Evolutionary conservation across 2,797 vertebrate species (phyloP), one percentile per base, ranked within the genome.

Genomic region (Rhynchonycteris naso): DNA sequence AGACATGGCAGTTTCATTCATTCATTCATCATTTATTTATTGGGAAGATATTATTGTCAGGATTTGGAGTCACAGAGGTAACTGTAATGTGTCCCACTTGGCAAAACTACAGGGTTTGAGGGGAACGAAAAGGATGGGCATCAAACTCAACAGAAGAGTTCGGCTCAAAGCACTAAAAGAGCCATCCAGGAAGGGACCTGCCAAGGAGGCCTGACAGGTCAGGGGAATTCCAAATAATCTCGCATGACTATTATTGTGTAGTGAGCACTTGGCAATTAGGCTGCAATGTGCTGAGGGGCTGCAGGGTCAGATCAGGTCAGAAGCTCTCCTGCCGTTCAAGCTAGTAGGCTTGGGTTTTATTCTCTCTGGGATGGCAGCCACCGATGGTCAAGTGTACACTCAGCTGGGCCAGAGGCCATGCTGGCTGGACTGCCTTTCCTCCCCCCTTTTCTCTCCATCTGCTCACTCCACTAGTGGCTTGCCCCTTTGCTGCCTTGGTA

Each of bases 391-490:
- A 61, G 24, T 11, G 35, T n/a, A 8, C 7, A 2, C 58, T 71
- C 35, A 4, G 28, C 52, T 0, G 7, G 68, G 74, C 21, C 10
- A 15, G 18, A 43, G 65, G 8, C 22, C 61, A 8, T 10, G 7
- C 4, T 0, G 0, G 10, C 18, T 13, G 13, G 35, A 43, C 35
- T 1, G 0, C 3, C 18, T 43, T 43, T 1, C 21, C 9, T 1
- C 14, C 1, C 1, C 15, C 6, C n/a, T 66, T 30, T 22, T 24
- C 56, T 76, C 24, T 38, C 7, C 12, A 24, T 35, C n/a, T 35
- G 26, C 30, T 50, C 28, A 22, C 52, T 6, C 21, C 7, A 12
- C 30, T 13, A 13, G 21, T 10, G 52, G 14, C 30, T 56, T 56
- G 28, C 7, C 24, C 28, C 56, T 66, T 85, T 74, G 81, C 85